A percentile compares a stretch with the other conserved stretches of the same genome.
Conservation (phyloP, 2,113 vertebrate species). For the Petaurus breviceps region DNA sequence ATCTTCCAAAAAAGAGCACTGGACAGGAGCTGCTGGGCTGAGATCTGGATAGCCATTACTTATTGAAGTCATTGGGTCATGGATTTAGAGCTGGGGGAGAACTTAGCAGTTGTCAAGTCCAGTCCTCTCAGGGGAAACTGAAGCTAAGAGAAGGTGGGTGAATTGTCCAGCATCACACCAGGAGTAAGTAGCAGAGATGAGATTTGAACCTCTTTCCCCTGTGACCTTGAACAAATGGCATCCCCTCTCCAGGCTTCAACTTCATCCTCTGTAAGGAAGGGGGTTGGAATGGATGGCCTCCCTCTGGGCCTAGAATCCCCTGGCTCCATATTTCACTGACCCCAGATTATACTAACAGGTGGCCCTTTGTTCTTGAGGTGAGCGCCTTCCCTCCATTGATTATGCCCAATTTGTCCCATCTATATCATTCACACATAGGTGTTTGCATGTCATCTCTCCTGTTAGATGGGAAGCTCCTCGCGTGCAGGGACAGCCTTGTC, state of each 20-base stretch:
- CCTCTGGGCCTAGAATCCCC: not conserved
- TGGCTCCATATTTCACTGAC: not conserved
- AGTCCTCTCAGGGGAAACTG: not conserved
- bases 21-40: slow-evolving; percentile 71
- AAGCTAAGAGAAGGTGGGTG: not conserved
- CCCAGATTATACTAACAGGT: accelerated
- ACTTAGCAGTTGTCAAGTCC: not conserved
- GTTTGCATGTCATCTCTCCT: too few species aligned
- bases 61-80: not conserved
- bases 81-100: not conserved
- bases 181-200: not conserved
- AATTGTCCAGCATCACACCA: not conserved
- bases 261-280: not conserved
- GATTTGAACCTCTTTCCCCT: not conserved
- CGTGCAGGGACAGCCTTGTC: not conserved
- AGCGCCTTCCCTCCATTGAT: too few species aligned
- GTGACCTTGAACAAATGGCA: not conserved
- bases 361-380: not conserved
- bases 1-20: slow-evolving; percentile 77
- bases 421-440: too few species aligned
- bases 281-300: not conserved
- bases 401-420: too few species aligned
- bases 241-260: not conserved
- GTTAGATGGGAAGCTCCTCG: too few species aligned
- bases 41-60: slow-evolving; percentile 66